phyloP scores from a whole-genome alignment of 2,113 vertebrate species.

The Petrocephalus zakoni region DNA sequence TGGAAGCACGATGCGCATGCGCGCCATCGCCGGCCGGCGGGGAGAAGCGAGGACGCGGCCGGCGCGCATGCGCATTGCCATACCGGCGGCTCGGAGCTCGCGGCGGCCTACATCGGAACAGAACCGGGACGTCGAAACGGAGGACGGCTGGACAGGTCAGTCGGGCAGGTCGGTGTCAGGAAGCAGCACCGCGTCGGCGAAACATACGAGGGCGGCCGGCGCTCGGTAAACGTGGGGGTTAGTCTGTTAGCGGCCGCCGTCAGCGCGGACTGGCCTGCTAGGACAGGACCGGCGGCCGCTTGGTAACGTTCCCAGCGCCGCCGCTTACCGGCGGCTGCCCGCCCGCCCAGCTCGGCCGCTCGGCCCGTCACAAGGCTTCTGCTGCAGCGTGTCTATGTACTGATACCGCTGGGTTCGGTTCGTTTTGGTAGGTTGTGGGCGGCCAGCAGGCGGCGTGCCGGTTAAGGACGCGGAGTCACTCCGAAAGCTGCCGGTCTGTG shows the following conservation, averaged over 20 bases:
- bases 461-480: background rate
- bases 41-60: background rate
- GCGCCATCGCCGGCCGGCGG: background rate
- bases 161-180: background rate
- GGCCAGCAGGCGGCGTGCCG: background rate
- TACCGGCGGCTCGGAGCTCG: background rate
- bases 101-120: constrained; percentile 2
- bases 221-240: background rate
- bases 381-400: background rate
- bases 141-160: constrained; percentile 15
- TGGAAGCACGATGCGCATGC: background rate
- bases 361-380: background rate
- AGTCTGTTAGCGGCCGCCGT: background rate
- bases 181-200: background rate
- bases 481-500: background rate
- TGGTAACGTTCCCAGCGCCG: background rate
- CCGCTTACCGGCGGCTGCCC: background rate
- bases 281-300: background rate
- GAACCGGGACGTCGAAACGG: background rate
- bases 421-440: background rate
- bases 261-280: background rate
- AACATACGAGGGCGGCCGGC: background rate
- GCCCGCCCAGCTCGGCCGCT: background rate
- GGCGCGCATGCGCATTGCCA: background rate
- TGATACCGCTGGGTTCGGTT: background rate